phyloP scores from a whole-genome alignment of 2,888 invertebrate genomes.

The Artemia sp. region DNA sequence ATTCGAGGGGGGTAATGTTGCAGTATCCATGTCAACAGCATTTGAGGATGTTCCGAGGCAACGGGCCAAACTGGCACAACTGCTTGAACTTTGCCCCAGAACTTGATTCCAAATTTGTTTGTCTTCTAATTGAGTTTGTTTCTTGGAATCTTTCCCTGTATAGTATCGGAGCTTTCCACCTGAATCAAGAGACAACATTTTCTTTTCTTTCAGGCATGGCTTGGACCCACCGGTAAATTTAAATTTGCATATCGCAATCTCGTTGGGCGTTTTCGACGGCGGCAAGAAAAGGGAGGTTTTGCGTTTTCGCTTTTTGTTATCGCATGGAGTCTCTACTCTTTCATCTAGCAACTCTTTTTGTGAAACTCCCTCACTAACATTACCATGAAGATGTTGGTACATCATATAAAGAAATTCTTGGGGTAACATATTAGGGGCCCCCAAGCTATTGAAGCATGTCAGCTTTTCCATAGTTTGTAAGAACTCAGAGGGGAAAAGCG shows the following conservation, averaged over 20 bases:
- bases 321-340: neutral
- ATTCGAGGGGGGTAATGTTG: neutral
- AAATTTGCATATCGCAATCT: constrained; percentile 75
- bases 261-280: constrained; percentile 52
- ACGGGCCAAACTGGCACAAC: constrained; percentile 5
- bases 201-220: constrained; percentile 72
- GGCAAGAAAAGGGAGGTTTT: constrained; percentile 54
- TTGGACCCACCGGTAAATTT: constrained; percentile 82
- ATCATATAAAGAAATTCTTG: constrained; percentile 11
- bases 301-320: constrained; percentile 5
- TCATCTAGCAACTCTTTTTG: neutral
- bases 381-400: constrained; percentile 4
- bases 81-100: constrained; percentile 3
- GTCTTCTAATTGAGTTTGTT: neutral
- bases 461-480: neutral
- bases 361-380: neutral
- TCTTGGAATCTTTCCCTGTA: constrained; percentile 23
- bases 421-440: neutral
- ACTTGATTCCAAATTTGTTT: constrained; percentile 4
- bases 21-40: constrained; percentile 4
- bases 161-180: constrained; percentile 75
- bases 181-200: constrained; percentile 74
- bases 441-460: neutral
- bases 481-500: neutral
- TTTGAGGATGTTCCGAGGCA: constrained; percentile 1